Evolutionary conservation across 2,888 invertebrate species (phyloP).

Genomic region (Drosophila villosipedis): DNA sequence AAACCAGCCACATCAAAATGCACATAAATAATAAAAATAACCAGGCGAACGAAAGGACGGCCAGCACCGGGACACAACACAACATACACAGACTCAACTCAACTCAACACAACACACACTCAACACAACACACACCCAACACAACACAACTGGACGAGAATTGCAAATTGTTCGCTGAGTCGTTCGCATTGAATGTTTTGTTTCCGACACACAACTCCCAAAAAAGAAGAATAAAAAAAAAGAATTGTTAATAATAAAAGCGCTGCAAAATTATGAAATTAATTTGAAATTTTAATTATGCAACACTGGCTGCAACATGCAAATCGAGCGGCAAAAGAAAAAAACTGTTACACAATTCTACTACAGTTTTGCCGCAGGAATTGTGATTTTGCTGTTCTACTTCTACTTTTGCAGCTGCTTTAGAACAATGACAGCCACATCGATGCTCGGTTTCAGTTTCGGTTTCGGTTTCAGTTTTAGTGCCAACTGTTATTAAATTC

Average conservation of each 20-base stretch:
- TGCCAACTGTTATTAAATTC: conserved; percentile 37
- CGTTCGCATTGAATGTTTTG: not conserved
- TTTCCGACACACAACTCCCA: not conserved
- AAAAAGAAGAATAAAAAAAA: not conserved
- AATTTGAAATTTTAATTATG: conserved; percentile 79
- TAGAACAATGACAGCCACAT: conserved; percentile 5
- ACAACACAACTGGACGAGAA: conserved; percentile 15
- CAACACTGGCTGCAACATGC: conserved; percentile 73
- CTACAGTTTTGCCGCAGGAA: conserved; percentile 12
- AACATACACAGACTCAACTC: conserved; percentile 12
- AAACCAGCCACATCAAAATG: conserved; percentile 77
- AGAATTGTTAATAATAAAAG: conserved; percentile 70
- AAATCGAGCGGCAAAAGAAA: conserved; percentile 55
- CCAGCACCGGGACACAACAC: conserved; percentile 48
- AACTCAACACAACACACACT: not conserved
- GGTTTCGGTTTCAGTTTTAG: conserved; percentile 26
- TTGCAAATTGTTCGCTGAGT: conserved; percentile 5
- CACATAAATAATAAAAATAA: conserved; percentile 79
- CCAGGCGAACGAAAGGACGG: conserved; percentile 48
- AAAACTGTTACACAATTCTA: conserved; percentile 10
- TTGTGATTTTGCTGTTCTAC: not conserved
- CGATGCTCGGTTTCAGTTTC: conserved; percentile 20
- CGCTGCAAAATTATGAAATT: conserved; percentile 74
- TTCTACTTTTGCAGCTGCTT: not conserved
- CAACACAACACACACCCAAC: conserved; percentile 3